Evolutionary conservation across 2,888 invertebrate genomes (phyloP), one percentile per base, ranked within the genome.

Genomic region (Cosmopolites sordidus): DNA sequence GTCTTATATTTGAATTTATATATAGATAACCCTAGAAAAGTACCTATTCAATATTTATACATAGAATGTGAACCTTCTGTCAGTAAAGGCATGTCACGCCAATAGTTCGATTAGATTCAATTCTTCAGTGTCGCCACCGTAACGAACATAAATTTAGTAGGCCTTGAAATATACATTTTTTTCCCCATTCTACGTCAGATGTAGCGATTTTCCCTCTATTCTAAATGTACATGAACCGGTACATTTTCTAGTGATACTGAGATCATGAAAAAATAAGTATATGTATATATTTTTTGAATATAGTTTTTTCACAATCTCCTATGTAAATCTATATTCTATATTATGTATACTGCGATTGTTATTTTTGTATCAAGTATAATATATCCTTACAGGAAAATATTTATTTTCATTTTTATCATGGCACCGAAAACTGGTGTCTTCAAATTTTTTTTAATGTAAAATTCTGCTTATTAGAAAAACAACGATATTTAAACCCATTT

Each of bases 311-410:
- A 54, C 45, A 54, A 44, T 48, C 54, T 45, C 47, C 40, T 29
- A 48, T 41, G 30, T 45, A 38, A 39, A 48, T 61, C 56, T 56
- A 51, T 59, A 60, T 54, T 52, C 59, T 60, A 60, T 58, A 37
- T 41, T 54, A 49, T 57, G 59, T 63, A 62, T 54, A 61, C 59
- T 64, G 65, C 63, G 65, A 66, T 67, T 67, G 66, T 67, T 63
- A 62, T 61, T 56, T 61, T 60, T 63, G 60, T 62, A 61, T 59
- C 63, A 61, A 60, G 59, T 56, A 59, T 62, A 64, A 43, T 53
- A 22, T 22, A 48, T 54, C 44, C 44, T 54, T 48, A 48, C 41
- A 48, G 53, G 39, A 53, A 48, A 54, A 54, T 54, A 54, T 54
- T 33, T n/a, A 33, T 12, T 33, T 12, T 33, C 9, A 33, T 40